Evolutionary conservation across 64 coral and sea anemone species (phyloP).

Genomic region (Actinia equina): DNA sequence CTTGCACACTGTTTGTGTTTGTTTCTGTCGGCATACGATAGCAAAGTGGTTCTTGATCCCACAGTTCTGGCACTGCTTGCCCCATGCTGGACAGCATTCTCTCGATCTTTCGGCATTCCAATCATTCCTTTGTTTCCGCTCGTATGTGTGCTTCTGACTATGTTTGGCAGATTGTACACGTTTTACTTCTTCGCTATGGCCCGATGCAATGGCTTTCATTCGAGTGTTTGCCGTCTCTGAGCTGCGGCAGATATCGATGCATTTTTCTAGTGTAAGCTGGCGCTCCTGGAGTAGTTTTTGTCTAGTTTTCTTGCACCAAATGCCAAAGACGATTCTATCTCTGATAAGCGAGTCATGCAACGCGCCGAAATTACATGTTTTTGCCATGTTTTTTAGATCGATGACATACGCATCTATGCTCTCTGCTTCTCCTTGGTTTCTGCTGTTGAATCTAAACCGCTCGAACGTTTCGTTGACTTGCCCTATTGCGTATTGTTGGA

Average conservation of each 20-base stretch:
- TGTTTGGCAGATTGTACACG: background rate
- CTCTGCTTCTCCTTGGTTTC: background rate
- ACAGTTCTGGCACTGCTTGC: background rate
- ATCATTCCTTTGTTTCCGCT: too few relatives aligned
- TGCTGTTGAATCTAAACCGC: background rate
- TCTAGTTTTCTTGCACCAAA: background rate
- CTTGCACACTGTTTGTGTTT: background rate
- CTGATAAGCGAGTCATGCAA: background rate
- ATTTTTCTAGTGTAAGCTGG: background rate
- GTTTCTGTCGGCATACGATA: background rate
- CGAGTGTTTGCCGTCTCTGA: background rate
- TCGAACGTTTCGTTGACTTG: conserved; percentile 22
- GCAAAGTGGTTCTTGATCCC: background rate
- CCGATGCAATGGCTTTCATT: too few relatives aligned
- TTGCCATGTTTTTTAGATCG: background rate
- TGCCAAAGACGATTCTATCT: conserved; percentile 3
- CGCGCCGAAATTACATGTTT: background rate
- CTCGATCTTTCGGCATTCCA: background rate
- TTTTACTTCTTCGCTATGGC: background rate
- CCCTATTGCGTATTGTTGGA: background rate
- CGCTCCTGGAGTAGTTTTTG: background rate
- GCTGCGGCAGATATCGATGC: conserved; percentile 16
- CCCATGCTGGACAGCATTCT: background rate
- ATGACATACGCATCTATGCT: too few relatives aligned
- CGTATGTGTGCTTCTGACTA: too few relatives aligned